A percentile compares a stretch with the other conserved stretches of the same genome.
phyloP scores from a whole-genome alignment of 1,140 invertebrate species.

The Dreissena rostriformis region DNA sequence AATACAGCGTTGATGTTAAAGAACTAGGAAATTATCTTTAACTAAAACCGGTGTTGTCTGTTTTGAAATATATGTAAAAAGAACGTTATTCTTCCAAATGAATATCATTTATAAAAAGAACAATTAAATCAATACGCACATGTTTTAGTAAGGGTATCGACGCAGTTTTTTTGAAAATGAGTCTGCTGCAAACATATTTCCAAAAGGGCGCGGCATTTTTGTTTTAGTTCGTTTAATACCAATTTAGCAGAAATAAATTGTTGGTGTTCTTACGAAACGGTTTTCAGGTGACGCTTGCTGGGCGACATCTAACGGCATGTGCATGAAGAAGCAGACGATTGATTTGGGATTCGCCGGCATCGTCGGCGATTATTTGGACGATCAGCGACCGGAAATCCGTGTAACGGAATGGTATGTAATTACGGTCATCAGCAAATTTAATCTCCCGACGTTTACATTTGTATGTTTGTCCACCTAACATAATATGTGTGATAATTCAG shows the following conservation, averaged over 20 bases:
- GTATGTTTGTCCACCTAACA: no score
- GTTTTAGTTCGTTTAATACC: not conserved
- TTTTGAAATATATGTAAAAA: no score
- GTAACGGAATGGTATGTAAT: constrained; percentile 25
- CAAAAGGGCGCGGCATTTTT: not conserved
- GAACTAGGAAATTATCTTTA: not conserved
- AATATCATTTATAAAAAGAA: not conserved
- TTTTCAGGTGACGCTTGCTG: constrained; percentile 23
- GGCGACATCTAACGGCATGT: constrained; percentile 30
- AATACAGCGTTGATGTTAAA: not conserved
- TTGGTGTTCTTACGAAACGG: not conserved
- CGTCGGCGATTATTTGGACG: constrained; percentile 16
- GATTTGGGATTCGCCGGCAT: constrained; percentile 20
- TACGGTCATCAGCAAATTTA: not conserved
- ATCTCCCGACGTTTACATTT: no score
- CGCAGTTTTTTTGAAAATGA: not conserved
- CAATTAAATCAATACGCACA: not conserved
- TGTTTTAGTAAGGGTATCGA: not conserved
- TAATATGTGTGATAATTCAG: no score
- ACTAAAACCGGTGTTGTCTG: no score
- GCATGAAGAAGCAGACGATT: constrained; percentile 37
- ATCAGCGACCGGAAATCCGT: constrained; percentile 26
- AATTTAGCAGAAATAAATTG: not conserved
- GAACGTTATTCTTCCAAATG: no score
- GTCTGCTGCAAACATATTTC: not conserved